Evolutionary conservation across 1,140 invertebrate species (phyloP), one percentile per base, ranked within the genome.

Genomic region (Neodiprion lecontei): DNA sequence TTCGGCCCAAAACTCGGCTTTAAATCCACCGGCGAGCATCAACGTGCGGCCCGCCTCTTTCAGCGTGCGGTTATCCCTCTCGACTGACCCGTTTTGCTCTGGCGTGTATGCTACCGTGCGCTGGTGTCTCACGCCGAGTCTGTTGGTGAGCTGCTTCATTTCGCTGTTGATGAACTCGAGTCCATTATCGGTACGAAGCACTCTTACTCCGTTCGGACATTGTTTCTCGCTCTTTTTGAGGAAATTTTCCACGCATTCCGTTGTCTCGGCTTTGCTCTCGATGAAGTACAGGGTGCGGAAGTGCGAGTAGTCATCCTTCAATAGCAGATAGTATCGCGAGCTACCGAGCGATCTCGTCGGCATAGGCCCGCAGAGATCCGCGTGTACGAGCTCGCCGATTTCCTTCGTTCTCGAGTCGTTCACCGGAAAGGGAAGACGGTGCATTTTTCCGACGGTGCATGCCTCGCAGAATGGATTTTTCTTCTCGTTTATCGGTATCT

Each of bases 81-180:
- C 89, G 21, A 83, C 82, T 48, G 80, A 79, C 9, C 88, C 87
- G 79, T 91, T 91, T 76, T 89, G 84, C 79, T 91, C 76, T 1
- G 89, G 87, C 8, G 85, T 88, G 75, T 89, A 90, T 7, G 85
- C 72, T 17, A 83, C 80, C n/a, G 81, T 82, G 7, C 72, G 81
- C 78, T 87, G 81, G 74, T 88, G 85, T 48, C 66, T 74, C 53
- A 89, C 87, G n/a, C 85, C 84, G 70, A 70, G 49, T 71, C 49
- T 76, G 23, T 72, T 40, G 9, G 82, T 79, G 12, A 83, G 69
- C 17, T 84, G 66, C 75, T 82, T 78, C 12, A 89, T 73, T 65
- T 82, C 78, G 71, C 78, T 78, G 71, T 85, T 87, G 8, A 82
- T 70, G 75, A 86, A 87, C 67, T 89, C 87, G 17, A 78, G n/a